Evolutionary conservation across 35 echinoderm and acorn worm genomes (phyloP).

Genomic region (Anneissia japonica): DNA sequence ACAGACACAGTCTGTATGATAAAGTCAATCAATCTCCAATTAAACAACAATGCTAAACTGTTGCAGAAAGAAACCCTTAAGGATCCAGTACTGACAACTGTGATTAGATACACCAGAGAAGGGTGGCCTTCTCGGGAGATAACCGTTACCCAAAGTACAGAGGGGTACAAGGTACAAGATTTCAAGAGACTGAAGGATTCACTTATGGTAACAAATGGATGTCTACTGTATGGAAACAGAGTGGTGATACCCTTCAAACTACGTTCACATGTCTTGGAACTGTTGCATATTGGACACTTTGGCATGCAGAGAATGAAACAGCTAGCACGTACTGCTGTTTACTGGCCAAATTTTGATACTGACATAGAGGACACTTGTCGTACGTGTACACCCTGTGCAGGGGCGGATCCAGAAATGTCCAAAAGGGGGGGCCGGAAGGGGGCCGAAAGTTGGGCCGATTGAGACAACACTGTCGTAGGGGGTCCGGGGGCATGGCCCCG

Average conservation of each 20-base stretch:
- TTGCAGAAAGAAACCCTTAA: background rate
- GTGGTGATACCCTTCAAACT: slow-evolving; percentile 21
- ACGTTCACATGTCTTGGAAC: slow-evolving; percentile 8
- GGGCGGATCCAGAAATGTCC: too few relatives aligned
- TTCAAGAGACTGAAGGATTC: slow-evolving; percentile 33
- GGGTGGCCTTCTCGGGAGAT: slow-evolving; percentile 24
- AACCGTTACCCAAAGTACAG: background rate
- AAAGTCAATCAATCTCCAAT: background rate
- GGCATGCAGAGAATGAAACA: slow-evolving; percentile 46
- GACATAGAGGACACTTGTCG: slow-evolving; percentile 22
- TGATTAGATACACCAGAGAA: slow-evolving; percentile 10
- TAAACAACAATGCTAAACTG: background rate
- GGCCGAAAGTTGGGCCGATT: too few relatives aligned
- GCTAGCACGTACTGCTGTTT: slow-evolving; percentile 16
- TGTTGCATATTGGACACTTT: slow-evolving; percentile 35
- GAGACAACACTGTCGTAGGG: too few relatives aligned
- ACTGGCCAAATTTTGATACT: slow-evolving; percentile 36
- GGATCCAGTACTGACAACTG: slow-evolving; percentile 14
- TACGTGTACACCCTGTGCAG: slow-evolving; percentile 10
- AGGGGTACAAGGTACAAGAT: slow-evolving; percentile 11
- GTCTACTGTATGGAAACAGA: slow-evolving; percentile 19
- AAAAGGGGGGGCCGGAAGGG: too few relatives aligned
- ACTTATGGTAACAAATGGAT: slow-evolving; percentile 31
- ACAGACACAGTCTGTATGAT: background rate
- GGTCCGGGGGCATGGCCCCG: too few relatives aligned